A percentile compares a stretch with the other conserved stretches of the same genome.
Evolutionary conservation across 2,113 vertebrate species (phyloP).

Genomic region (Nerophis lumbriciformis): DNA sequence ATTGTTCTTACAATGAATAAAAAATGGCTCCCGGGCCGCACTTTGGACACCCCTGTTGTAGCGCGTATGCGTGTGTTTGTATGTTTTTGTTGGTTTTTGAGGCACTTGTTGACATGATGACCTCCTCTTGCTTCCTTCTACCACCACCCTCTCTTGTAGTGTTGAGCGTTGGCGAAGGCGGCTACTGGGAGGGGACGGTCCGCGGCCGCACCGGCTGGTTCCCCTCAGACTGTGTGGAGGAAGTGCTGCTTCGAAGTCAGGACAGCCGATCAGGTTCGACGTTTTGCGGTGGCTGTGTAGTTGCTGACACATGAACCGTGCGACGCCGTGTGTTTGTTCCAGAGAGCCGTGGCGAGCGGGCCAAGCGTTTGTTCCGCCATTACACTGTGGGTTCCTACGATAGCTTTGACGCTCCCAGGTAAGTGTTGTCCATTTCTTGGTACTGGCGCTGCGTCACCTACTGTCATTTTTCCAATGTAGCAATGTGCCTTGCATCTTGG

Average conservation of each 20-base stretch:
- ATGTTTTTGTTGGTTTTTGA: slow-evolving; percentile 5
- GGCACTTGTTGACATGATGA: slow-evolving; percentile 17
- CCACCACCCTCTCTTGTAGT: slow-evolving; percentile 59
- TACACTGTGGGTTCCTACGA: slow-evolving; percentile 93
- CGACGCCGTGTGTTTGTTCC: slow-evolving; percentile 35
- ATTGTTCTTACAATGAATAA: too few relatives aligned
- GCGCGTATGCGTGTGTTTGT: neutral
- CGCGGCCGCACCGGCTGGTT: slow-evolving; percentile 89
- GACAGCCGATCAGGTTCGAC: slow-evolving; percentile 81
- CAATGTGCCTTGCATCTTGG: too few relatives aligned
- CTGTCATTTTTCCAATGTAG: neutral
- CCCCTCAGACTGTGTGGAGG: slow-evolving; percentile 89
- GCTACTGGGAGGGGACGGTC: slow-evolving; percentile 91
- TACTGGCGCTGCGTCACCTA: neutral
- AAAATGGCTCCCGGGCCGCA: too few relatives aligned
- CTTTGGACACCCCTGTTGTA: too few relatives aligned
- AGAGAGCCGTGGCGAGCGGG: slow-evolving; percentile 89
- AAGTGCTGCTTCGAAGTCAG: slow-evolving; percentile 82
- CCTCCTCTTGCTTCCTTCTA: slow-evolving; percentile 18
- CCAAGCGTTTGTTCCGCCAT: slow-evolving; percentile 87
- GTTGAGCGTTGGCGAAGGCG: slow-evolving; percentile 87
- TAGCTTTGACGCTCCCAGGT: slow-evolving; percentile 92
- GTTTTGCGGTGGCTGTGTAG: too few relatives aligned
- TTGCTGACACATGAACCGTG: neutral
- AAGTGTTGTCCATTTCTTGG: slow-evolving; percentile 34